phyloP scores from a whole-genome alignment of 1,140 invertebrate genomes.

The Patella vulgata region DNA sequence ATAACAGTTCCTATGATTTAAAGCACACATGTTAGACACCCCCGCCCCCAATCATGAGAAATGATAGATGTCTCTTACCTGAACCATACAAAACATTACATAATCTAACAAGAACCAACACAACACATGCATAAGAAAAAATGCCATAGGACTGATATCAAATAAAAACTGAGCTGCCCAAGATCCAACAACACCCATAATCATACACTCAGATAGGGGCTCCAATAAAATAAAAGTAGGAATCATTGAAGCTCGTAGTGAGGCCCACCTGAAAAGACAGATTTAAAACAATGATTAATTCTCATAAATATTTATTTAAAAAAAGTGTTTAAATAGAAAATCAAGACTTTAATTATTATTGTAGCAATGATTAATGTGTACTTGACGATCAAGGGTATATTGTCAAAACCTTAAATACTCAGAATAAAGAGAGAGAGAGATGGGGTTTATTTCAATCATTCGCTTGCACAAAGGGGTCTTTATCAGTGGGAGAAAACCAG shows the following conservation, averaged over 20 bases:
- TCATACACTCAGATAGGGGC: constrained; percentile 93
- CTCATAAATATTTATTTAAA: background rate
- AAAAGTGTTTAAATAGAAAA: constrained; percentile 2
- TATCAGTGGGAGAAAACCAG: too few relatives aligned
- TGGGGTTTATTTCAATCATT: too few relatives aligned
- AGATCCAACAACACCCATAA: constrained; percentile 85
- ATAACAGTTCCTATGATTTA: too few relatives aligned
- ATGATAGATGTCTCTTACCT: constrained; percentile 73
- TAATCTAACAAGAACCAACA: constrained; percentile 97
- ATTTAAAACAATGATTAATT: background rate
- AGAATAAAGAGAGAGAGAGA: too few relatives aligned
- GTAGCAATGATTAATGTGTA: too few relatives aligned
- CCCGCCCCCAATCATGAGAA: too few relatives aligned
- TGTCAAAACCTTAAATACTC: too few relatives aligned
- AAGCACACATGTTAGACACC: too few relatives aligned
- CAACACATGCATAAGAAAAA: constrained; percentile 92
- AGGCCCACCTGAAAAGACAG: constrained; percentile 84
- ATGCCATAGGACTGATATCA: constrained; percentile 86
- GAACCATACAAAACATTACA: constrained; percentile 86
- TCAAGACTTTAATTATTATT: background rate
- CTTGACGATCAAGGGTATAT: too few relatives aligned
- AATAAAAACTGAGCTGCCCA: constrained; percentile 82
- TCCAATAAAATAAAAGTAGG: constrained; percentile 92
- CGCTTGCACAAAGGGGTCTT: too few relatives aligned
- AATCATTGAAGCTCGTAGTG: constrained; percentile 93